phyloP scores from a whole-genome alignment of 2,888 invertebrate species.

The Eueremaeus valkanovi region DNA sequence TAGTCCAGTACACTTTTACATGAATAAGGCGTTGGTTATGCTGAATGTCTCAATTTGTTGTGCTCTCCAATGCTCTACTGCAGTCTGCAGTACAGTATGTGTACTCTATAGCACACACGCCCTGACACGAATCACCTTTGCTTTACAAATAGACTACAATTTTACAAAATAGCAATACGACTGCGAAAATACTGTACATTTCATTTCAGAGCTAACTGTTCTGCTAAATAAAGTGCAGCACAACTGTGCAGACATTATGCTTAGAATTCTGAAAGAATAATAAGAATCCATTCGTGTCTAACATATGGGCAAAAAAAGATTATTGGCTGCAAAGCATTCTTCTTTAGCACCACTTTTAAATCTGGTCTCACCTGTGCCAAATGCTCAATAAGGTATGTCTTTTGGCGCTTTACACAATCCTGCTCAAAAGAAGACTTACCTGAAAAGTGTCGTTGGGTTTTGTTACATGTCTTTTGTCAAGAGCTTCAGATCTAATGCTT shows the following conservation, averaged over 20 bases:
- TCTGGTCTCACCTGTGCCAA: background rate
- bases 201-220: background rate
- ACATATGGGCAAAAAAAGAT: conserved; percentile 1
- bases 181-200: background rate
- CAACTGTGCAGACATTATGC: background rate
- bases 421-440: background rate
- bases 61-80: too few species aligned
- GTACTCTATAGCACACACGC: background rate
- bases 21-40: conserved; percentile 19
- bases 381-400: background rate
- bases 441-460: background rate
- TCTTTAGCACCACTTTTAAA: background rate
- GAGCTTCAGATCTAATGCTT: background rate
- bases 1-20: conserved; percentile 17
- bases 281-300: background rate
- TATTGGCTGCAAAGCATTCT: background rate
- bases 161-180: too few species aligned
- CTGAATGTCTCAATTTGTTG: conserved; percentile 34
- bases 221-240: background rate
- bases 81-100: too few species aligned
- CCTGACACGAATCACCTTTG: conserved; percentile 32
- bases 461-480: background rate
- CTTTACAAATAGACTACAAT: background rate
- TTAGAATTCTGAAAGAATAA: background rate
- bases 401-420: background rate